A percentile compares a stretch with the other conserved stretches of the same genome.
These are phyloP conservation scores for Enteromius viviparus DNA, from an alignment of 2,797 vertebrate species.

Conservation along the genomic window DNA sequence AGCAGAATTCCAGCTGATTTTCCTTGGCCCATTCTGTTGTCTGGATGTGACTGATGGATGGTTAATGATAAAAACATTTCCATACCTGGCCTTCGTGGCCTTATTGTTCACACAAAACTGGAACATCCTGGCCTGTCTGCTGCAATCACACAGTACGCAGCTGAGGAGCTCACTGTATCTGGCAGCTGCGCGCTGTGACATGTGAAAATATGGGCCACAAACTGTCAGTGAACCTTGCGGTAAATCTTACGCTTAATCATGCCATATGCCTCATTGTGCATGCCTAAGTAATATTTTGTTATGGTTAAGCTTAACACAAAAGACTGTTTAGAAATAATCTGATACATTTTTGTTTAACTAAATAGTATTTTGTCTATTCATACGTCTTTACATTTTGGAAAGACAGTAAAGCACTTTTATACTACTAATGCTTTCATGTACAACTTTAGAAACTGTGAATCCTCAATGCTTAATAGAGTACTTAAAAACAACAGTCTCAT, in stretches of 20 bases:
- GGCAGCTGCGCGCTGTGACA: slow-evolving; percentile 41
- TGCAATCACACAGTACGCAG: slow-evolving; percentile 42
- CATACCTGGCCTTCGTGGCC: slow-evolving; percentile 56
- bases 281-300: slow-evolving; percentile 16
- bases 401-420: background rate
- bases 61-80: slow-evolving; percentile 62
- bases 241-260: slow-evolving; percentile 29
- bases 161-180: slow-evolving; percentile 35
- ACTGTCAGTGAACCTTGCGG: slow-evolving; percentile 23
- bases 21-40: slow-evolving; percentile 57
- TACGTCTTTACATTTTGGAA: background rate
- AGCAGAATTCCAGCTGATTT: slow-evolving; percentile 50
- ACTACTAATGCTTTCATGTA: background rate
- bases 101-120: slow-evolving; percentile 59
- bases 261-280: slow-evolving; percentile 32
- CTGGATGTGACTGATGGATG: slow-evolving; percentile 45
- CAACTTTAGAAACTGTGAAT: background rate
- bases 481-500: background rate
- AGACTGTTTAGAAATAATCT: background rate
- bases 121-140: slow-evolving; percentile 59
- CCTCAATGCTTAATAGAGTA: background rate
- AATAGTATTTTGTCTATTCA: background rate
- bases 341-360: background rate
- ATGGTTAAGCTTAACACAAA: background rate
- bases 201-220: slow-evolving; percentile 47